phyloP scores from a whole-genome alignment of 1,140 invertebrate genomes.

The Drosophila seguyi region DNA sequence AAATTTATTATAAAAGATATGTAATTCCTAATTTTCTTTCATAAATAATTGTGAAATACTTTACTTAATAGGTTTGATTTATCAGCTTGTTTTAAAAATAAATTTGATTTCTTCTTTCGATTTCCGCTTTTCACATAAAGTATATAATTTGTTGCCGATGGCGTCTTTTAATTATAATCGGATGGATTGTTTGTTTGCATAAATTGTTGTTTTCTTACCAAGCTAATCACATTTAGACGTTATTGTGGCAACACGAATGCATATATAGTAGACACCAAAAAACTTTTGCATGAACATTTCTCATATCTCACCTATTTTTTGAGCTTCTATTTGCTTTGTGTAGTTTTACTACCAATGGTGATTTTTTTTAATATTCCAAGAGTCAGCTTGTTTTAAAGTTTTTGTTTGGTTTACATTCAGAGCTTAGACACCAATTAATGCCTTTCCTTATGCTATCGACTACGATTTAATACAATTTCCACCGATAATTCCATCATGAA shows the following conservation, averaged over 20 bases:
- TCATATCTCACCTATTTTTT: conserved; percentile 19
- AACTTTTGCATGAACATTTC: background rate
- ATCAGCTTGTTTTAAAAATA: background rate
- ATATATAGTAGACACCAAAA: conserved; percentile 32
- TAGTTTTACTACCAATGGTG: background rate
- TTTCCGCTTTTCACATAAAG: background rate
- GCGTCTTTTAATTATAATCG: background rate
- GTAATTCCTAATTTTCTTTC: background rate
- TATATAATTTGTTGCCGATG: background rate
- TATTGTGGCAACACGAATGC: conserved; percentile 17
- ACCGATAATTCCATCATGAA: too few relatives aligned
- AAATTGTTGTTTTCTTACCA: background rate
- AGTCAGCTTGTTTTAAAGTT: background rate
- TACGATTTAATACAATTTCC: background rate
- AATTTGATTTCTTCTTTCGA: background rate
- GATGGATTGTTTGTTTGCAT: conserved; percentile 6
- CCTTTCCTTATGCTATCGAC: background rate
- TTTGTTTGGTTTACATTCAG: conserved; percentile 40
- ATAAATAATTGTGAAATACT: background rate
- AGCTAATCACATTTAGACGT: conserved; percentile 20
- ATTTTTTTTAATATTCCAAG: background rate
- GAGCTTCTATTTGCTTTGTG: background rate
- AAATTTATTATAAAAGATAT: too few relatives aligned
- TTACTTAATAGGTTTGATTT: background rate
- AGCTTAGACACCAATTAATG: conserved; percentile 24